Evolutionary conservation across 2,888 invertebrate genomes (phyloP).

Genomic region (Uloborus plumipes): DNA sequence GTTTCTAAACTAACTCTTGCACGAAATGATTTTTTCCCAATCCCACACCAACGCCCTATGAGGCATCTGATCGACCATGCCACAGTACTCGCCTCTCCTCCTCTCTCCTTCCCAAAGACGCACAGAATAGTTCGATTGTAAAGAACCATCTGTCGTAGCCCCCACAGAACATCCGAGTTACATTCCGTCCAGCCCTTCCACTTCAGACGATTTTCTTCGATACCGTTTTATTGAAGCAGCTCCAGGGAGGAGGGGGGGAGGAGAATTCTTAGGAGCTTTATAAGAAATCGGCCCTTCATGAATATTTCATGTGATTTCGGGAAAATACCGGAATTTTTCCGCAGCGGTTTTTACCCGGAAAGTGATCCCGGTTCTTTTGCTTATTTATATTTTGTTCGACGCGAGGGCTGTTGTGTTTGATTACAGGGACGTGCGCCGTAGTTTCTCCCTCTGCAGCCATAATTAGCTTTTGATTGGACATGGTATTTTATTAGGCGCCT

Average conservation of each 20-base stretch:
- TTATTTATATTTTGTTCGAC: not conserved
- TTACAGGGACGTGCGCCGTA: not conserved
- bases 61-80: not conserved
- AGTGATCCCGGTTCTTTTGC: conserved; percentile 3
- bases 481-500: not conserved
- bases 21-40: too few relatives aligned
- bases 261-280: conserved; percentile 18
- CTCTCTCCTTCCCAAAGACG: not conserved
- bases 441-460: conserved; percentile 1
- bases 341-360: too few relatives aligned
- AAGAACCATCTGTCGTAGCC: conserved; percentile 50
- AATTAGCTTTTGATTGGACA: conserved; percentile 49
- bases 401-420: conserved; percentile 7
- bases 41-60: not conserved
- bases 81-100: not conserved
- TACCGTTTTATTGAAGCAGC: not conserved
- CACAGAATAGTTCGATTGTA: conserved; percentile 20
- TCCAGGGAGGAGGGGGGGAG: not conserved
- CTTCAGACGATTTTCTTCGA: not conserved
- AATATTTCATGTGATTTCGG: conserved; percentile 47
- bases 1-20: too few relatives aligned
- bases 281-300: conserved; percentile 54
- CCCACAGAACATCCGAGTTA: conserved; percentile 30
- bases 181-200: not conserved
- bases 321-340: conserved; percentile 32